Base-by-base conservation (phyloP, 2,888 invertebrate genomes). In the Formica aserva region DNA sequence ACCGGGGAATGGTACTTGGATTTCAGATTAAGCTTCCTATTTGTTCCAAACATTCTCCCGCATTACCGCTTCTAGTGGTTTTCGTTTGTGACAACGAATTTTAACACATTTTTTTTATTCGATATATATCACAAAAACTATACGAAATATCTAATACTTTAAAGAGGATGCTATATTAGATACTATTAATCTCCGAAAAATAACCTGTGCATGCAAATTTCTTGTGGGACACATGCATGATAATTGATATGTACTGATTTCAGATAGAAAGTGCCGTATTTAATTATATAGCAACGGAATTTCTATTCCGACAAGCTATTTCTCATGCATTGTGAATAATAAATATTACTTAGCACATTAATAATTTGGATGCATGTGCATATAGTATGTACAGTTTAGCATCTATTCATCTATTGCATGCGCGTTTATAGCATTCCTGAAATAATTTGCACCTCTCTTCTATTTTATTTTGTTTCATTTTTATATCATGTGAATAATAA, bases 71-170 rank as follows among this genome's bases (percentile, higher is more conserved):
- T 78, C 11, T 35, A 80, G 26, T 41, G 32, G 45, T 45, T 35
- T 72, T 35, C 11, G n/a, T 77, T 67, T 45, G 45, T 35, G 45
- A 80, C 78, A 80, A 80, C 41, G 18, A 80, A 80, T 72, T 72
- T 22, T n/a, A 15, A 41, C 8, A 35, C 18, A 6, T 26, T 52
- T 67, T 55, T 18, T 15, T 2, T n/a, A 41, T 62, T 18, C 13
- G 32, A 63, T 65, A 45, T 3, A 45, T 18, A 35, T 6, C 35
- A 48, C 41, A 48, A 75, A n/a, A 15, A 15, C 32, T 75, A 35
- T 15, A 48, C 32, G 11, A 52, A 22, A 57, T 57, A 55, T n/a
- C 38, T 55, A n/a, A 26, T n/a, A 8, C 22, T 69, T 77, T 3
- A 41, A 77, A 55, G 26, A 38, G n/a, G n/a, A n/a, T 18, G 48